phyloP scores from a whole-genome alignment of 2,888 invertebrate species.

The Melinopterus prodromus region DNA sequence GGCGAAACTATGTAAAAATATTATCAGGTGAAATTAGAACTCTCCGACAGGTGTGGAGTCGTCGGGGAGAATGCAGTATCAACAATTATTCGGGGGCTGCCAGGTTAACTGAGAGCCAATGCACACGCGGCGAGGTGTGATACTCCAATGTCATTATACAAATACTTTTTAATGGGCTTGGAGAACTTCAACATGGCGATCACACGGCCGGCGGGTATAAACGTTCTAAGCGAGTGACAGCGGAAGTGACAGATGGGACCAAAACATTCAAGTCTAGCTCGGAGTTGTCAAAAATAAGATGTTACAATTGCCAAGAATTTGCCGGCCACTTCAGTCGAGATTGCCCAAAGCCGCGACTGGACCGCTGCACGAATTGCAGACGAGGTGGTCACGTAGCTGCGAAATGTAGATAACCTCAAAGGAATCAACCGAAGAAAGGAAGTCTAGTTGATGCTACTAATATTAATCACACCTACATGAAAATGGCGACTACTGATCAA shows the following conservation, averaged over 20 bases:
- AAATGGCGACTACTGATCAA: conserved; percentile 14
- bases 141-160: conserved; percentile 29
- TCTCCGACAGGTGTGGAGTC: conserved; percentile 17
- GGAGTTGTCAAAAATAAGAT: background rate
- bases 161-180: conserved; percentile 30
- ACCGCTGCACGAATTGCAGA: background rate
- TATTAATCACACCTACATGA: conserved; percentile 8
- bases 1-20: conserved; percentile 48
- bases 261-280: too few species aligned
- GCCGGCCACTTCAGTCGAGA: background rate
- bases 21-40: conserved; percentile 46
- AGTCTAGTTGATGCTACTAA: background rate
- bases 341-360: background rate
- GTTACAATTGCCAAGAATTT: background rate
- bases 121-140: conserved; percentile 32
- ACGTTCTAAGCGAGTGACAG: background rate
- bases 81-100: conserved; percentile 31
- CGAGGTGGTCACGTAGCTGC: background rate
- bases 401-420: too few species aligned
- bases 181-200: conserved; percentile 30
- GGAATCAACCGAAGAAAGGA: background rate
- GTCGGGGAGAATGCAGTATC: conserved; percentile 29
- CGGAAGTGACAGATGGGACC: background rate
- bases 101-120: conserved; percentile 33
- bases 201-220: conserved; percentile 27